Percentiles rank a stretch among this genome's conserved stretches.
These are phyloP conservation scores for Syngnathus rostellatus DNA, from an alignment of 2,797 vertebrate species.

Conservation along the genomic window DNA sequence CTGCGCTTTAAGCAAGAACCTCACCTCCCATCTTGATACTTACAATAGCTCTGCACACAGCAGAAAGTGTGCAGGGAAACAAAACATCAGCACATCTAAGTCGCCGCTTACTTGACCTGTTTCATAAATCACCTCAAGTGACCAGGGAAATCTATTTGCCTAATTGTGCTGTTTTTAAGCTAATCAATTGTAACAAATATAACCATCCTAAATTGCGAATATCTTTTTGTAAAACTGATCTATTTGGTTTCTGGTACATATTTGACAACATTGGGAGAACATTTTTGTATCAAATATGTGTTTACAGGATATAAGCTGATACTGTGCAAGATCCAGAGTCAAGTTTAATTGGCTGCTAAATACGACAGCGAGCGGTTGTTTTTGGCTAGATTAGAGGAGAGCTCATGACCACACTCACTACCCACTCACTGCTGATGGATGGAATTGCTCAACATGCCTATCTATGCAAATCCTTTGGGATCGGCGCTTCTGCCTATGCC, in stretches of 20 bases:
- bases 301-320: slow-evolving; percentile 4
- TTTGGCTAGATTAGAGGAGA: slow-evolving; percentile 13
- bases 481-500: slow-evolving; percentile 32
- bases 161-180: neutral
- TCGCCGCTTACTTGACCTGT: neutral
- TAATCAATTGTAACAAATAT: neutral
- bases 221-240: neutral
- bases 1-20: slow-evolving; percentile 36
- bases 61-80: neutral
- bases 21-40: slow-evolving; percentile 40
- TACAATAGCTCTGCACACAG: slow-evolving; percentile 12
- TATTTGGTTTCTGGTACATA: neutral
- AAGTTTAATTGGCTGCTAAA: slow-evolving; percentile 29
- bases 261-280: neutral
- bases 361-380: slow-evolving; percentile 18
- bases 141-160: neutral
- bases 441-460: slow-evolving; percentile 39
- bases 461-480: slow-evolving; percentile 42
- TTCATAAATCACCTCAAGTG: neutral
- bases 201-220: neutral
- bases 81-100: neutral
- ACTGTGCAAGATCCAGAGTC: slow-evolving; percentile 12
- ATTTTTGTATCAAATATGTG: neutral
- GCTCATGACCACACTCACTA: slow-evolving; percentile 43
- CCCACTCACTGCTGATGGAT: slow-evolving; percentile 47